Conservation (phyloP, 2,888 invertebrate species). For the Eristalis pertinax region DNA sequence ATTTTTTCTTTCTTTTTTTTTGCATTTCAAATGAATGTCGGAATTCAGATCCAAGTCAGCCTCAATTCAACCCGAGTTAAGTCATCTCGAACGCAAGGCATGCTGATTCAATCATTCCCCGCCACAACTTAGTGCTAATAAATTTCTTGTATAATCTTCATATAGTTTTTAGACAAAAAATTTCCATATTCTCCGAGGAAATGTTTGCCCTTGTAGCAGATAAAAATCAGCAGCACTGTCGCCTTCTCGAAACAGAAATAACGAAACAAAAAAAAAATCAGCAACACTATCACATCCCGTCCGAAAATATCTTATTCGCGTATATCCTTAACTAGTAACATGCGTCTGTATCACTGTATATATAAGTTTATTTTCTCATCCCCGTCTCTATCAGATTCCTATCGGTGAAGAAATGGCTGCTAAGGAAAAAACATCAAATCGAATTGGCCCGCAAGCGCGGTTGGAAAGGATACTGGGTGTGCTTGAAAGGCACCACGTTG, state of each 20-base stretch:
- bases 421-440: slow-evolving; percentile 97
- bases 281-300: neutral
- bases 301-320: slow-evolving; percentile 22
- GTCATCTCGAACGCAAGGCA: neutral
- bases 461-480: slow-evolving; percentile 99
- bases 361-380: slow-evolving; percentile 58
- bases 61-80: neutral
- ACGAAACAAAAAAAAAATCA: neutral
- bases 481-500: slow-evolving; percentile 97
- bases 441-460: slow-evolving; percentile 97
- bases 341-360: slow-evolving; percentile 27
- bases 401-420: slow-evolving; percentile 98
- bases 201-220: slow-evolving; percentile 25
- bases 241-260: neutral
- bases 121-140: slow-evolving; percentile 20
- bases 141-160: slow-evolving; percentile 41
- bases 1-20: too few relatives aligned
- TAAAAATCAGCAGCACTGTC: slow-evolving; percentile 25
- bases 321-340: slow-evolving; percentile 37
- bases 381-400: slow-evolving; percentile 88
- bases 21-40: neutral
- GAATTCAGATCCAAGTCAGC: neutral
- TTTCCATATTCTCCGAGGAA: slow-evolving; percentile 46
- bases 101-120: neutral
- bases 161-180: slow-evolving; percentile 30